phyloP scores from a whole-genome alignment of 2,888 invertebrate species.

The Oscheius sp. region DNA sequence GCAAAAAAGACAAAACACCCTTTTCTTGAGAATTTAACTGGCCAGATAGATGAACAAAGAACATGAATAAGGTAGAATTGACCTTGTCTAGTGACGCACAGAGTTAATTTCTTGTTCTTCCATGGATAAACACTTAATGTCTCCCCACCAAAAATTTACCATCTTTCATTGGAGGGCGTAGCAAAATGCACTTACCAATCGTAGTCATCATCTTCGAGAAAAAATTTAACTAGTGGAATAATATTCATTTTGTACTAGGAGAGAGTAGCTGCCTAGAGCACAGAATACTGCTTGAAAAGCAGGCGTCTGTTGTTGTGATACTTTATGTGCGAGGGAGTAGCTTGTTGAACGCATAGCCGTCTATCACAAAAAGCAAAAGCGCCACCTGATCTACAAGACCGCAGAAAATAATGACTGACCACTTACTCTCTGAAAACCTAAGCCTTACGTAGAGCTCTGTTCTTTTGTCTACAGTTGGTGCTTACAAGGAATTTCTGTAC shows the following conservation, averaged over 20 bases:
- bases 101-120: background rate
- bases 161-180: background rate
- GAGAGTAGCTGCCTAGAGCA: background rate
- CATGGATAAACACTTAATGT: background rate
- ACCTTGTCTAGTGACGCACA: background rate
- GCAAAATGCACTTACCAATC: background rate
- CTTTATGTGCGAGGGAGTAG: conserved; percentile 22
- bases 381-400: conserved; percentile 18
- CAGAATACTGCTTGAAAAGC: conserved; percentile 15
- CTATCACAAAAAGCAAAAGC: conserved; percentile 9
- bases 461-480: background rate
- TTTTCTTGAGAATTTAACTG: no score
- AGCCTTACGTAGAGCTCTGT: background rate
- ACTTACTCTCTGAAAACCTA: background rate
- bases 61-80: background rate
- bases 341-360: conserved; percentile 8
- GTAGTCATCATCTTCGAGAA: background rate
- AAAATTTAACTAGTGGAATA: background rate
- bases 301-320: conserved; percentile 28
- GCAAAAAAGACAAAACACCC: no score
- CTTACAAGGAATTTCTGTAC: background rate
- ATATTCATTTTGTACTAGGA: background rate
- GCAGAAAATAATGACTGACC: background rate
- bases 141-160: background rate
- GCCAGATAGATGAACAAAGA: no score